Evolutionary conservation across 2,113 vertebrate species (phyloP), one percentile per base, ranked within the genome.

Genomic region (Ramphastos sulfuratus): DNA sequence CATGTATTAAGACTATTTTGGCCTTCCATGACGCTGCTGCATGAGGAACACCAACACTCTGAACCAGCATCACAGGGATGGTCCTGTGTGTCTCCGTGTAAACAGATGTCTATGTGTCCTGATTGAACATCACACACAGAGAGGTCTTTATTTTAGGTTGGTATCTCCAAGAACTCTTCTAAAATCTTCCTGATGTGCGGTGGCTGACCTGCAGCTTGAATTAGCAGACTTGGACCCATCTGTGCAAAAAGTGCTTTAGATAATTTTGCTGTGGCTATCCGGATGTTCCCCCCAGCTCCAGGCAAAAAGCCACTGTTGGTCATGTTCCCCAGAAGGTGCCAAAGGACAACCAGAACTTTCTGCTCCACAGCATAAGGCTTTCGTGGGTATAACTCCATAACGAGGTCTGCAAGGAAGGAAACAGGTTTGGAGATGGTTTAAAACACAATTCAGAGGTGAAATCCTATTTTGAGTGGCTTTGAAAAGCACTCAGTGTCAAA

Each of bases 291-390:
- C 5, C 98, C 98, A 4, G 98, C 97, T 61, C 98, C 98, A 17
- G 98, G 98, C 54, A 98, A 70, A 30, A 97, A 98, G 72, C 98
- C 98, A 28, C 98, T 98, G 91, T 97, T 98, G 10, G 97, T 97
- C 84, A 98, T 97, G 56, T 97, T 97, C 31, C 98, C 97, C 91
- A 99, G 97, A 15, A 99, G 98, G 80, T 99, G 98, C 99, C 99
- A 99, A 27, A 99, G 97, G 85, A 99, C 97, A 18, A 96, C 98
- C 20, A 99, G 94, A 17, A 98, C 99, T 87, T 98, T 99, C 90
- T 99, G 98, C 96, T 99, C 98, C 85, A 99, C 98, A 60, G 98
- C 96, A 31, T 98, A 98, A 48, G 98, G 98, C 91, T 98, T 99
- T 86, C 98, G 98, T 9, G 98, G 98, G 88, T 99, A 98, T 20